Conservation (phyloP, 2,113 vertebrate species). For the Scytalopus superciliaris region DNA sequence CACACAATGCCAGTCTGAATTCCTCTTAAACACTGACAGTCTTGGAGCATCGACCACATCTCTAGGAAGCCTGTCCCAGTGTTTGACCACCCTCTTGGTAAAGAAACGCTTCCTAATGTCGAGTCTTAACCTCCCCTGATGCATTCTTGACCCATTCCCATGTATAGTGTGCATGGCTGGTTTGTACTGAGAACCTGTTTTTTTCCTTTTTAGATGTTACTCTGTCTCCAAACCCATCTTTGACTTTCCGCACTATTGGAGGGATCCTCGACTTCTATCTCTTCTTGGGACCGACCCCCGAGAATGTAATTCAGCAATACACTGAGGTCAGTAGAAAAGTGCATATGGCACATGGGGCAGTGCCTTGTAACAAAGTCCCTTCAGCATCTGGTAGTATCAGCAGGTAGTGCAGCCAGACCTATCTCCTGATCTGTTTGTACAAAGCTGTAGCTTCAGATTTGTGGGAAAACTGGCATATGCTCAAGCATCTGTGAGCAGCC, state of each 20-base stretch:
- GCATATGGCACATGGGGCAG: rapidly evolving
- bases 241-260: slow-evolving; percentile 59
- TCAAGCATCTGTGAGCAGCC: not conserved
- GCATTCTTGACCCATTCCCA: not conserved
- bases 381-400: not conserved
- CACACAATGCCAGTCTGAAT: not conserved
- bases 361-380: not conserved
- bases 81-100: not conserved
- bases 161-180: not conserved
- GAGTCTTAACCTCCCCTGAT: not conserved
- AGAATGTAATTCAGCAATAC: slow-evolving; percentile 84
- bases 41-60: rapidly evolving
- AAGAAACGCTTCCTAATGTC: not conserved
- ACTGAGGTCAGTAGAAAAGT: slow-evolving; percentile 69
- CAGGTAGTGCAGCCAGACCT: not conserved
- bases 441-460: not conserved
- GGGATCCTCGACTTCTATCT: slow-evolving; percentile 80
- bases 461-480: rapidly evolving
- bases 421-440: not conserved
- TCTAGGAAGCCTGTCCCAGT: not conserved
- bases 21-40: not conserved
- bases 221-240: slow-evolving; percentile 50
- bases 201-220: slow-evolving; percentile 35
- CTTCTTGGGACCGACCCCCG: slow-evolving; percentile 82
- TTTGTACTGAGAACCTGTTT: not conserved